Evolutionary conservation across 2,888 invertebrate genomes (phyloP).

Genomic region (Panorpa germanica): DNA sequence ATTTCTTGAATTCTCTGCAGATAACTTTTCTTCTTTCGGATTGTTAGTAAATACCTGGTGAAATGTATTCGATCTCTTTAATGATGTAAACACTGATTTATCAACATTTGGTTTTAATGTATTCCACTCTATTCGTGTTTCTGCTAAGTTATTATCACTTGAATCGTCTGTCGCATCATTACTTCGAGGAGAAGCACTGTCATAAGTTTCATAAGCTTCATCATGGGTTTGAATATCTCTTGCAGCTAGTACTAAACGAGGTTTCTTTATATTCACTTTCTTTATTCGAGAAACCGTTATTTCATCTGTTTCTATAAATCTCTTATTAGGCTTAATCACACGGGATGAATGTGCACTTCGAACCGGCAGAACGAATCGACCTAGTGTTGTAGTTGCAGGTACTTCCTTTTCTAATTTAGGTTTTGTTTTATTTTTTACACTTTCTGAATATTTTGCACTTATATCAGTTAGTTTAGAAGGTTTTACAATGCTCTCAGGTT

Average conservation of each 20-base stretch:
- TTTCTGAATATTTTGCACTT: conserved; percentile 35
- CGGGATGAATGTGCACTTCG: conserved; percentile 72
- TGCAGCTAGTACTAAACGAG: conserved; percentile 1
- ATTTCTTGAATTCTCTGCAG: no score
- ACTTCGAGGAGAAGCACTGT: conserved; percentile 21
- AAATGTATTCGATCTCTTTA: no score
- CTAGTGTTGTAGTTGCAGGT: conserved; percentile 20
- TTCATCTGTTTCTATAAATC: conserved; percentile 53
- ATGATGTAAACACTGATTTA: no score
- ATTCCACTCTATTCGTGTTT: no score
- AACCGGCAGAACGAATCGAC: conserved; percentile 59
- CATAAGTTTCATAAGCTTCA: conserved; percentile 16
- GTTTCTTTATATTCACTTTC: conserved; percentile 9
- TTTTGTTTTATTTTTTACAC: not conserved
- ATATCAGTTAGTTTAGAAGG: conserved; percentile 42
- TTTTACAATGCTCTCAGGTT: conserved; percentile 37
- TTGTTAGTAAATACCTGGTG: no score
- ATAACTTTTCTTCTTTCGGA: no score
- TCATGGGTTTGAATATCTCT: no score
- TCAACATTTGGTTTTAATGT: no score
- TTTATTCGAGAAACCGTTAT: conserved; percentile 19
- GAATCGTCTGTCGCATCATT: conserved; percentile 19
- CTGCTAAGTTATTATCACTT: conserved; percentile 19
- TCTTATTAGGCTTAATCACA: conserved; percentile 75
- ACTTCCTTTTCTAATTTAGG: conserved; percentile 9